Percentiles rank a stretch among this genome's conserved stretches.
These are phyloP conservation scores for Heliconius congener DNA, from an alignment of 1,140 invertebrate genomes.

Conservation along the genomic window DNA sequence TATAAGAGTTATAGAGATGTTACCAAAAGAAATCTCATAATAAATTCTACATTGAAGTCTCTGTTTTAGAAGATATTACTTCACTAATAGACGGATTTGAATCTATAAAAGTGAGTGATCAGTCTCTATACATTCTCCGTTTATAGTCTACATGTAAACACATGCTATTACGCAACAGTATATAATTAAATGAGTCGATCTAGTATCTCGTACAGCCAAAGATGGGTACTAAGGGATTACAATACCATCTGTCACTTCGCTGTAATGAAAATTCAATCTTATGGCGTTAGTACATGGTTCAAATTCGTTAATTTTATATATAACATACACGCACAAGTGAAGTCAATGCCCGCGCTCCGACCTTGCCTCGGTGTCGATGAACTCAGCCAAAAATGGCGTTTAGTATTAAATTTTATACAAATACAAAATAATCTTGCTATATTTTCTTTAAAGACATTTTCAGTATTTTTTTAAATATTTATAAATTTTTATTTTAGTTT, in stretches of 20 bases:
- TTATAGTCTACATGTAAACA: conserved; percentile 7
- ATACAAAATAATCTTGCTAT: neutral
- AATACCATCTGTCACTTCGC: conserved; percentile 42
- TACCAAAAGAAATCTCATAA: too few relatives aligned
- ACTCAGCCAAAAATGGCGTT: conserved; percentile 63
- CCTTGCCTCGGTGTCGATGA: conserved; percentile 68
- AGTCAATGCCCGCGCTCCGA: conserved; percentile 68
- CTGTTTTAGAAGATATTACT: too few relatives aligned
- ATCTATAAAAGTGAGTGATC: neutral
- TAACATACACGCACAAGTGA: conserved; percentile 45
- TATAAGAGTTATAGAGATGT: neutral
- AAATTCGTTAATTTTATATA: conserved; percentile 29
- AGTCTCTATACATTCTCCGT: neutral
- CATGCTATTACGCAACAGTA: conserved; percentile 29
- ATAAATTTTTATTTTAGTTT: neutral
- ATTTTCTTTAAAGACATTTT: neutral
- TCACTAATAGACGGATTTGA: neutral
- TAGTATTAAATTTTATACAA: conserved; percentile 41
- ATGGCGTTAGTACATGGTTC: conserved; percentile 32
- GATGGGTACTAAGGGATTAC: conserved; percentile 41
- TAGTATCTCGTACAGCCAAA: conserved; percentile 36
- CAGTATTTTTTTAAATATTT: neutral
- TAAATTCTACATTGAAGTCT: too few relatives aligned
- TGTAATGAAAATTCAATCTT: conserved; percentile 39
- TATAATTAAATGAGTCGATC: conserved; percentile 24